These are phyloP conservation scores for Philantomba maxwellii DNA, from an alignment of 2,113 vertebrate species.

Conservation along the genomic window DNA sequence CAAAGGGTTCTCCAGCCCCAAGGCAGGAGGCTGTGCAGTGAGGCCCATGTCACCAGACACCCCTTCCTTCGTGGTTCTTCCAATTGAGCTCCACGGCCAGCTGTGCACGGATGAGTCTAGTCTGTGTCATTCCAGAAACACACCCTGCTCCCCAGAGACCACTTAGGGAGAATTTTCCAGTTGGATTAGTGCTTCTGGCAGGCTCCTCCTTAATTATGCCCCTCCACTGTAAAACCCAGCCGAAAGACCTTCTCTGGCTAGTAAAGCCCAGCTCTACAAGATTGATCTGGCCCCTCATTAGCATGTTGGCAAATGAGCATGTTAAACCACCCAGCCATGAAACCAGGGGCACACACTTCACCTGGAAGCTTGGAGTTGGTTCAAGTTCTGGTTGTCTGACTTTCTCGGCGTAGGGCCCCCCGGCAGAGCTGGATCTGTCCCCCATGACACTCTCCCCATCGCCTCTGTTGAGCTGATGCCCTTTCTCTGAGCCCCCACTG, in stretches of 20 bases:
- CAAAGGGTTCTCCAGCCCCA: not conserved
- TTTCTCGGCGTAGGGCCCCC: not conserved
- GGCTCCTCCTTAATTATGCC: conserved; percentile 21
- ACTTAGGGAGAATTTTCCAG: not conserved
- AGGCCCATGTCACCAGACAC: not conserved
- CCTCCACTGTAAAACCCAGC: conserved; percentile 50
- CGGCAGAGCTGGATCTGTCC: not conserved
- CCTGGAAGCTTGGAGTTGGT: not conserved
- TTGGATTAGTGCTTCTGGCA: conserved; percentile 38
- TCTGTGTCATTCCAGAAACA: conserved; percentile 32
- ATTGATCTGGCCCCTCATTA: conserved; percentile 51
- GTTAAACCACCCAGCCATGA: conserved; percentile 15
- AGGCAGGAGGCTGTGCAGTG: not conserved
- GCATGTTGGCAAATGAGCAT: conserved; percentile 36
- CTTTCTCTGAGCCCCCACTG: not conserved
- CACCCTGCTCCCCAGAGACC: not conserved
- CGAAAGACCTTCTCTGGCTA: not conserved
- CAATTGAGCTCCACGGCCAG: not conserved
- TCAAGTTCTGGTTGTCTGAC: not conserved
- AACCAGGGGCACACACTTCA: not conserved
- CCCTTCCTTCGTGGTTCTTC: not conserved
- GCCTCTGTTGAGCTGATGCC: not conserved
- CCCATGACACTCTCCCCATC: fast-evolving
- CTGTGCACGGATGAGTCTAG: not conserved
- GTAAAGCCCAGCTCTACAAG: conserved; percentile 20